Conservation (phyloP, 2,888 invertebrate genomes). For the Ormyrus labotus region DNA sequence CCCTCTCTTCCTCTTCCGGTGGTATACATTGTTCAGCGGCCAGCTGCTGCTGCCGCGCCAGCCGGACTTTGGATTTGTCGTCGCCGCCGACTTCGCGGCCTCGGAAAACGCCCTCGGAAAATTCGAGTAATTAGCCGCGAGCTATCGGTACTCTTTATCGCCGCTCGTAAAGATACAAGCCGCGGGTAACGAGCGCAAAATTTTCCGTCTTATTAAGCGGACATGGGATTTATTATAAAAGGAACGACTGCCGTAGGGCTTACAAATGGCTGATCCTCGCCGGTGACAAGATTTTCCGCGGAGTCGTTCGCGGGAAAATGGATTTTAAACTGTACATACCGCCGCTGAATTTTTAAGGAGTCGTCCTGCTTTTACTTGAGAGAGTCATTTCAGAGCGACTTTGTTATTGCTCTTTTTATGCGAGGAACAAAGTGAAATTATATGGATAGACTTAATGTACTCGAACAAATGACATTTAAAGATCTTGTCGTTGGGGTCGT, state of each 20-base stretch:
- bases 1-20: not conserved
- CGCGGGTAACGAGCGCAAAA: not conserved
- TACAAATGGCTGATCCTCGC: too few species aligned
- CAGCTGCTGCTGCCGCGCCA: too few species aligned
- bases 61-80: too few species aligned
- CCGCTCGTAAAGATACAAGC: conserved; percentile 7
- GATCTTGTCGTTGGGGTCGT: conserved; percentile 13
- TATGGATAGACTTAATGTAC: conserved; percentile 7
- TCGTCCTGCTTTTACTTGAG: too few species aligned
- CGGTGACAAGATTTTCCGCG: too few species aligned
- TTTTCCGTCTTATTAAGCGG: conserved; percentile 20
- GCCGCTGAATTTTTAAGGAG: too few species aligned
- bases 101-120: not conserved
- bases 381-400: not conserved
- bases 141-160: conserved; percentile 21
- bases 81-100: too few species aligned
- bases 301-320: too few species aligned
- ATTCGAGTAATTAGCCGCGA: conserved; percentile 28
- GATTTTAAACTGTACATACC: too few species aligned
- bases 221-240: not conserved
- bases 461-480: not conserved
- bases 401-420: not conserved
- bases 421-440: not conserved
- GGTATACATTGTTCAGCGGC: too few species aligned
- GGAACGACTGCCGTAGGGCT: too few species aligned